Evolutionary conservation across 1,140 invertebrate genomes (phyloP), one percentile per base, ranked within the genome.

Genomic region (Cotesia typhae): DNA sequence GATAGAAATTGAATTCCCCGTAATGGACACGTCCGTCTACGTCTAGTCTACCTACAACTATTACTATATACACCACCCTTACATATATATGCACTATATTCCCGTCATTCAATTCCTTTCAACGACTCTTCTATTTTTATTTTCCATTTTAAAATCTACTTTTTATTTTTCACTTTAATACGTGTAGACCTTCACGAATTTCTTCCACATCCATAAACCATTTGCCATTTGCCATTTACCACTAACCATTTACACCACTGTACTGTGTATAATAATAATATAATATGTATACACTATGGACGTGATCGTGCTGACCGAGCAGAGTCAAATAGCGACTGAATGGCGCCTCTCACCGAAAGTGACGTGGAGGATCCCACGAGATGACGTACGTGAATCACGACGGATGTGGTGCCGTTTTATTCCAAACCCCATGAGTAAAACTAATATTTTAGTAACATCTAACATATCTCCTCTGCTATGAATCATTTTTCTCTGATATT

Each of bases 1-100:
- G 41, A 51, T 14, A 55, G 51, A 67, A 67, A 67, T 67, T 52
- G 66, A 67, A 67, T 67, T 67, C 41, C 28, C 66, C 7, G 52
- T 67, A 67, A 67, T 67, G 66, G 66, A 52, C 66, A 36, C 17
- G 41, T 9, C 12, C 41, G 6, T n/a, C 20, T 20, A 10, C 41
- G 6, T n/a, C 20, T 20, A 10, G 52, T 67, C 7, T 67, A 67
- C 53, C 17, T 41, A 9, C 1, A 10, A 10, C 3, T 4, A 28
- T 12, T 28, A 55, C 4, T 17, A 55, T 17, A 55, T 17, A 60
- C 20, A 28, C 20, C 47, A n/a, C 7, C 14, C 9, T 2, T 0
- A 28, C 2, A 28, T 28, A 28, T 28, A 28, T 28, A 28, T 28
- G 41, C 37, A 37, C 36, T 37, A 36, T 41, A 37, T 65, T 37